Base-by-base conservation (phyloP, 2,888 invertebrate species). In the Taenaris catops region DNA sequence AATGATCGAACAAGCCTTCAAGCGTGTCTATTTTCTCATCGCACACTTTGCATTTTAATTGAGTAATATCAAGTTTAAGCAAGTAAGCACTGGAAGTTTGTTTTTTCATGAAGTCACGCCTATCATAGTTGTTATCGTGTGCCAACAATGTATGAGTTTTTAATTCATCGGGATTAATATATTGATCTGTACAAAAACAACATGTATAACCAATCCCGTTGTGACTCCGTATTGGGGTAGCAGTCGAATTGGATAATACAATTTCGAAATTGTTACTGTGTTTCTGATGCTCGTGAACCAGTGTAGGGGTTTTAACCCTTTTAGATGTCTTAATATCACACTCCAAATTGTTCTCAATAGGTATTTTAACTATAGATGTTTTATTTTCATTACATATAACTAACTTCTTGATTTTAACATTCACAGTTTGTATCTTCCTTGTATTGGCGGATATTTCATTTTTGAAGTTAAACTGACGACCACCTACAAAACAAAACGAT, bases 31-130 rank as follows among this genome's bases (percentile, higher is more conserved):
- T 46, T 11, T 40, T 34, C 1, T 40, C 37, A 0, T 63, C 46
- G 26, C 80, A 80, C 9, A 72, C 33, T 1, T 52, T 59, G 35
- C 80, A 80, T 16, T 54, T 53, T 4, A 80, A 38, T 3, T 36
- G 37, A 0, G 75, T 73, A 1, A 79, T 66, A 18, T 81, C 80
- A 1, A 80, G 44, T 34, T 72, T 72, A 0, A 76, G 68, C 43
- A 5, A 41, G 25, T 8, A 47, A 43, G 19, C 25, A 34, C 8
- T 34, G 34, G 16, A 38, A 34, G 8, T 38, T 25, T 4, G 40
- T 26, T 7, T 38, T 44, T 18, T 32, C 24, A 32, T 32, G 11
- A 11, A 32, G 3, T 17, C 32, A 3, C 18, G 24, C 18, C 17
- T 25, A 7, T 32, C 24, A 9, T 5, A 2, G 5, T 14, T 8